A percentile compares a stretch with the other conserved stretches of the same genome.
Conservation (phyloP, 2,797 vertebrate species). For the Oryzias dopingdopingensis region DNA sequence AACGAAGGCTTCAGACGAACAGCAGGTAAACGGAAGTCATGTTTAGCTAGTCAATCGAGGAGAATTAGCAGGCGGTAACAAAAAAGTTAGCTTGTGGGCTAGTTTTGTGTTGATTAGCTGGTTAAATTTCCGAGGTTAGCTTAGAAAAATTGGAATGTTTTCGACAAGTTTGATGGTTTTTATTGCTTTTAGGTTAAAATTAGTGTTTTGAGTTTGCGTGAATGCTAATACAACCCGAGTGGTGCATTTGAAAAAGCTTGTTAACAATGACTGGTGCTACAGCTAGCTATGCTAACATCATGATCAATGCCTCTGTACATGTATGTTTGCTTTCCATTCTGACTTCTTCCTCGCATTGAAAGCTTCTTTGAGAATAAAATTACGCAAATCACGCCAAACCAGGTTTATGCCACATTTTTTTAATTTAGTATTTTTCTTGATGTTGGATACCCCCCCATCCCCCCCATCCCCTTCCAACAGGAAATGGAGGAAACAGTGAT, state of each 20-base stretch:
- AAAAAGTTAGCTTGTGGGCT: slow-evolving; percentile 52
- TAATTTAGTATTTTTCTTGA: not conserved
- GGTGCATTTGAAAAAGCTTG: no score
- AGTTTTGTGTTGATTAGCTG: not conserved
- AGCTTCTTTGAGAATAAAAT: no score
- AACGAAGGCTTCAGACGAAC: slow-evolving; percentile 81
- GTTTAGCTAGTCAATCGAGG: not conserved
- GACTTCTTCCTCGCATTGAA: no score
- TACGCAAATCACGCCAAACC: no score
- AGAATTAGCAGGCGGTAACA: slow-evolving; percentile 31
- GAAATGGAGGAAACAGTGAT: slow-evolving; percentile 96
- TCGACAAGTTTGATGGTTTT: not conserved
- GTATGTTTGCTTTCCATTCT: no score
- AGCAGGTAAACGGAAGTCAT: slow-evolving; percentile 76
- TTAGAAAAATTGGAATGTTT: not conserved
- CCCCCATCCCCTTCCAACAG: slow-evolving; percentile 61
- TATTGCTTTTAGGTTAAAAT: not conserved
- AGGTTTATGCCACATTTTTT: not conserved
- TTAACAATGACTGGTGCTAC: not conserved
- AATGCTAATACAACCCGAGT: no score
- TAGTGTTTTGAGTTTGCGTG: no score
- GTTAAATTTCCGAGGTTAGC: slow-evolving; percentile 22
- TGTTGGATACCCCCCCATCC: not conserved
- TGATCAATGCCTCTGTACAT: no score
- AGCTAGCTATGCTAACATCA: not conserved